Evolutionary conservation across 2,888 invertebrate species (phyloP).

Genomic region (Acleris emargana): DNA sequence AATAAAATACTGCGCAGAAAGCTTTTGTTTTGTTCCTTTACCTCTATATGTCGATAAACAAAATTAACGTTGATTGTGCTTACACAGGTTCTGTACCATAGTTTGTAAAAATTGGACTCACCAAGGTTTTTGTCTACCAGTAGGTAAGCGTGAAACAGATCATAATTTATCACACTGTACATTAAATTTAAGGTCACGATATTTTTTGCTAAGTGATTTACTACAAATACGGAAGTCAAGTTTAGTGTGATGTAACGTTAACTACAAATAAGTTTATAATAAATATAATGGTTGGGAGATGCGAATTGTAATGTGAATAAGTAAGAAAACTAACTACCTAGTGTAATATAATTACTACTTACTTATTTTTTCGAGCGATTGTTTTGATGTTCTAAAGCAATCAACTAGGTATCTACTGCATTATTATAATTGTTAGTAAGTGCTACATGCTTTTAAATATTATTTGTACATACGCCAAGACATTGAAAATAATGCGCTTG

Average conservation of each 20-base stretch:
- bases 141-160: slow-evolving; percentile 65
- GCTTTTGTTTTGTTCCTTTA: background rate
- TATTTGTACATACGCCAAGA: no score
- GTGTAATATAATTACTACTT: no score
- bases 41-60: slow-evolving; percentile 8
- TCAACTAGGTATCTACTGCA: no score
- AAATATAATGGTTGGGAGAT: background rate
- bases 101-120: slow-evolving; percentile 59
- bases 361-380: no score
- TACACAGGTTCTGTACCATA: background rate
- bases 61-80: background rate
- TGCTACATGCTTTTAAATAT: no score
- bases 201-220: slow-evolving; percentile 8
- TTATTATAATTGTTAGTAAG: no score
- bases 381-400: no score
- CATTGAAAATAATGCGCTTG: no score
- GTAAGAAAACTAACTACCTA: no score
- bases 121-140: slow-evolving; percentile 80
- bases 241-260: slow-evolving; percentile 3
- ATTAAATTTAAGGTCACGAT: slow-evolving; percentile 42
- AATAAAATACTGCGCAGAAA: slow-evolving; percentile 20
- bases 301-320: background rate
- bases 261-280: background rate
- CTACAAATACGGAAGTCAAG: slow-evolving; percentile 33
- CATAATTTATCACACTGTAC: slow-evolving; percentile 46